Conservation (phyloP, 2,888 invertebrate species). For the Apodemia hepburni region DNA sequence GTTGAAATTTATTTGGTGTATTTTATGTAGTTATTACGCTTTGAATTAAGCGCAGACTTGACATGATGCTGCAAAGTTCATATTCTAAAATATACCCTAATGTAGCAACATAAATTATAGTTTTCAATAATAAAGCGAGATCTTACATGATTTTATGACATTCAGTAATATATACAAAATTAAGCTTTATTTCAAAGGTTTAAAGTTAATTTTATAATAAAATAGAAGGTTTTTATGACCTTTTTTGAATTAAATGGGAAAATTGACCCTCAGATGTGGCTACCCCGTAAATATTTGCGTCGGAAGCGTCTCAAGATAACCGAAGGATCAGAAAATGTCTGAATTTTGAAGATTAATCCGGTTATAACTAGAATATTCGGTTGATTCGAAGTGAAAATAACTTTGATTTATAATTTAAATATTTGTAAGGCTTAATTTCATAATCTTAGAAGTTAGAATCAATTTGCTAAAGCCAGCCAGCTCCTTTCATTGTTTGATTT, state of each 20-base stretch:
- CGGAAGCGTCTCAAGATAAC: slow-evolving; percentile 59
- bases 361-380: slow-evolving; percentile 3
- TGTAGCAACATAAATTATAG: slow-evolving; percentile 43
- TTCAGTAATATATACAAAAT: slow-evolving; percentile 29
- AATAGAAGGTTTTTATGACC: neutral
- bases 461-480: neutral
- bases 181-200: slow-evolving; percentile 24
- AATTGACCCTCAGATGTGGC: slow-evolving; percentile 64
- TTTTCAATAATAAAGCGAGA: slow-evolving; percentile 39
- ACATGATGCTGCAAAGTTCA: slow-evolving; percentile 23
- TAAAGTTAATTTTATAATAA: slow-evolving; percentile 33
- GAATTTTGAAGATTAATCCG: slow-evolving; percentile 42
- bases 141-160: slow-evolving; percentile 49
- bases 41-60: slow-evolving; percentile 30
- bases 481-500: too few species aligned
- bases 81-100: slow-evolving; percentile 53
- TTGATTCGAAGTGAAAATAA: neutral
- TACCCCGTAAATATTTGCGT: slow-evolving; percentile 73
- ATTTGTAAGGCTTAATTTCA: neutral
- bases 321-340: slow-evolving; percentile 61
- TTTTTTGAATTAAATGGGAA: neutral
- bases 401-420: neutral
- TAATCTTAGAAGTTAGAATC: neutral
- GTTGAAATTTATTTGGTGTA: neutral
- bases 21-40: slow-evolving; percentile 31